Evolutionary conservation across 92 coral and sea anemone species (phyloP).

Genomic region (Bergia puertoricense): DNA sequence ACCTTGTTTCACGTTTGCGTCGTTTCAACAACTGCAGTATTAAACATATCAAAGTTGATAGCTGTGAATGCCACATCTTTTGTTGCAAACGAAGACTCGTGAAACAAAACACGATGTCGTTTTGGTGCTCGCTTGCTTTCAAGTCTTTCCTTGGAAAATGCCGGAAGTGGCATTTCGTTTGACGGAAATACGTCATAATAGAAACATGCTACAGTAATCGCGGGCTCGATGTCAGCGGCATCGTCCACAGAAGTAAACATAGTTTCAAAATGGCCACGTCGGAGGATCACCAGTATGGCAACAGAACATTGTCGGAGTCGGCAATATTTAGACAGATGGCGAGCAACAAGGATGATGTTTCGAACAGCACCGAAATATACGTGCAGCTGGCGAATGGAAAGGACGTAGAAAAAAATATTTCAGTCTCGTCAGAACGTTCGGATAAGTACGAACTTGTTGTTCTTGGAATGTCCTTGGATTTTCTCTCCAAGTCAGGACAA

Average conservation of each 20-base stretch:
- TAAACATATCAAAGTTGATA: no score
- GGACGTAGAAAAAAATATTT: background rate
- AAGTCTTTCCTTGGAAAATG: no score
- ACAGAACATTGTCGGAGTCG: conserved; percentile 7
- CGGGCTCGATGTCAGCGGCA: conserved; percentile 15
- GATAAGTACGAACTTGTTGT: conserved; percentile 55
- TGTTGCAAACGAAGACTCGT: no score
- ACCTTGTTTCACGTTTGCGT: no score
- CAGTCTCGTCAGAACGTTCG: background rate
- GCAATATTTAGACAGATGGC: conserved; percentile 55
- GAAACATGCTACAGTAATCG: background rate
- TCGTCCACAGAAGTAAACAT: background rate
- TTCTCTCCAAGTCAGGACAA: conserved; percentile 72
- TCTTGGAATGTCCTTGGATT: conserved; percentile 74
- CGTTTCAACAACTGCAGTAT: no score
- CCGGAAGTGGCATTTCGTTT: no score
- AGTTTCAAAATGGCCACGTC: conserved; percentile 35
- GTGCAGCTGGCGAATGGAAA: background rate
- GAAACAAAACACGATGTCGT: no score
- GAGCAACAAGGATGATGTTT: conserved; percentile 14
- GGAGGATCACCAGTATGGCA: background rate
- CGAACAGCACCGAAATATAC: conserved; percentile 47
- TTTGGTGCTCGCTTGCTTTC: no score
- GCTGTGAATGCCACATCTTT: no score
- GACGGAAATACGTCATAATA: no score